These are phyloP conservation scores for Lepidochitona cinerea DNA, from an alignment of 2,888 invertebrate species.

Conservation along the genomic window DNA sequence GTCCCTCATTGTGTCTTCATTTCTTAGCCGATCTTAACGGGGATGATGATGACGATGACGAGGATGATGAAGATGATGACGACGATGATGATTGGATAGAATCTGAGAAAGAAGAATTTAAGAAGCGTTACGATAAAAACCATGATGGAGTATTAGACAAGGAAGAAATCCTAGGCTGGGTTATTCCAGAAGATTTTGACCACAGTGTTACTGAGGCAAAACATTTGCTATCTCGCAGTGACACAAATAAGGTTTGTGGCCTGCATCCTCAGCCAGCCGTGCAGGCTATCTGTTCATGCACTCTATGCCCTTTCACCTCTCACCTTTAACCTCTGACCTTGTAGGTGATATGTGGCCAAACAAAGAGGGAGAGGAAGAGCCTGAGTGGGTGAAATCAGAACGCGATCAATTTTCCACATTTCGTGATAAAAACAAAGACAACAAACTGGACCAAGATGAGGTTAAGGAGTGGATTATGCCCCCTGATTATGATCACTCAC, in stretches of 20 bases:
- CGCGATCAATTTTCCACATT: conserved; percentile 89
- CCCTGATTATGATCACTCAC: conserved; percentile 95
- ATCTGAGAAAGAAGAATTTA: conserved; percentile 92
- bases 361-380: conserved; percentile 76
- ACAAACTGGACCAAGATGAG: conserved; percentile 88
- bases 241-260: conserved; percentile 79
- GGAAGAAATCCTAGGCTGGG: conserved; percentile 87
- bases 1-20: conserved; percentile 71
- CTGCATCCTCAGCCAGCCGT: not conserved
- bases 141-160: conserved; percentile 88
- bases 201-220: conserved; percentile 95
- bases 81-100: conserved; percentile 85
- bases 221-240: conserved; percentile 93
- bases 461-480: conserved; percentile 92
- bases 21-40: conserved; percentile 76
- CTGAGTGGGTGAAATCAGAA: conserved; percentile 97
- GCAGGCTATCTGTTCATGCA: not conserved
- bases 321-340: conserved; percentile 21
- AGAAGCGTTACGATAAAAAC: conserved; percentile 83
- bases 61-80: conserved; percentile 48
- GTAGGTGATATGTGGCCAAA: conserved; percentile 87
- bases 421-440: conserved; percentile 86
- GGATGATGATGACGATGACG: conserved; percentile 48
- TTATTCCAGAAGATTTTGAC: conserved; percentile 94
- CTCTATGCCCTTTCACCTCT: conserved; percentile 33